A percentile compares a stretch with the other conserved stretches of the same genome.
phyloP scores from a whole-genome alignment of 2,888 invertebrate genomes.

The Masnerella sp. region DNA sequence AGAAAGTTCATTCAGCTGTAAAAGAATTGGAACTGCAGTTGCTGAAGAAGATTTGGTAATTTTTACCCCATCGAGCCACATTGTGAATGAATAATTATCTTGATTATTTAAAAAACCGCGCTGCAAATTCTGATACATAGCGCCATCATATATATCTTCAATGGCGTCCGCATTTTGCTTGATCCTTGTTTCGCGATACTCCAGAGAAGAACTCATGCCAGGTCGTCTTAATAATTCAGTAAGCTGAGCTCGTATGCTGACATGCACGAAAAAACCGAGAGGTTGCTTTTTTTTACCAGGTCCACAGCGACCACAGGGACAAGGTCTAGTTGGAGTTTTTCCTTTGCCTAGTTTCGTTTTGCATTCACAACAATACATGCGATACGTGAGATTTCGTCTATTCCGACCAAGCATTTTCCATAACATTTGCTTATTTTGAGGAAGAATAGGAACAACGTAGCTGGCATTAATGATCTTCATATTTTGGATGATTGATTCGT shows the following conservation, averaged over 20 bases:
- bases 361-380: background rate
- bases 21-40: background rate
- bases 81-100: background rate
- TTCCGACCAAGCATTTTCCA: slow-evolving; percentile 11
- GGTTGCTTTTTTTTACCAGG: background rate
- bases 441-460: background rate
- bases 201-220: background rate
- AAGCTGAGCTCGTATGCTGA: background rate
- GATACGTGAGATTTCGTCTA: background rate
- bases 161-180: background rate
- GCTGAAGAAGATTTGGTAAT: background rate
- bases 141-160: background rate
- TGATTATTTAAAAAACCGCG: background rate
- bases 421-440: background rate
- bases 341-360: slow-evolving; percentile 6
- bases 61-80: background rate
- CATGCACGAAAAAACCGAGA: background rate
- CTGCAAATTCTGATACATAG: background rate
- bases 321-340: background rate
- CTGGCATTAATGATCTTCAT: slow-evolving; percentile 4
- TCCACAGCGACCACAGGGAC: background rate
- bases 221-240: background rate
- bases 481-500: background rate
- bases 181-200: background rate
- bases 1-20: slow-evolving; percentile 21